A percentile compares a stretch with the other conserved stretches of the same genome.
phyloP scores from a whole-genome alignment of 2,113 vertebrate species.

The Gadus macrocephalus region DNA sequence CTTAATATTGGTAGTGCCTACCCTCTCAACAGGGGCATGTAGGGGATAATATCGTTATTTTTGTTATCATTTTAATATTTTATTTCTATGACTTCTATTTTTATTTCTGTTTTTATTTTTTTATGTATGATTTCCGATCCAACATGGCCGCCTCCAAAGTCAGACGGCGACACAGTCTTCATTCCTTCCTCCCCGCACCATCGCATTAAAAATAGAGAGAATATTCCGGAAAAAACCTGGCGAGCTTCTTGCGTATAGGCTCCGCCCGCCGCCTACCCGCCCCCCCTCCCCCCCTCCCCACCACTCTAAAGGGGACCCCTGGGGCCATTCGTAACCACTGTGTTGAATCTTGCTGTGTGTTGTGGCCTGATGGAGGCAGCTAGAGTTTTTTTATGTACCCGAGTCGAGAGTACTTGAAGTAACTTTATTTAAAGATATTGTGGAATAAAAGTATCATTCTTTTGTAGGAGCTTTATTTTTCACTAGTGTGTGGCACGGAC shows the following conservation, averaged over 20 bases:
- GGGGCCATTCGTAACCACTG: slow-evolving; percentile 95
- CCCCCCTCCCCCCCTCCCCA: slow-evolving; percentile 88
- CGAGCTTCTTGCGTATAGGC: slow-evolving; percentile 49
- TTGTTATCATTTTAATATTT: slow-evolving; percentile 78
- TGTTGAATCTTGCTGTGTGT: slow-evolving; percentile 95
- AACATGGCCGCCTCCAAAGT: slow-evolving; percentile 88
- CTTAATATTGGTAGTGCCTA: slow-evolving; percentile 99
- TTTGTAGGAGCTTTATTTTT: slow-evolving; percentile 99
- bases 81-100: slow-evolving; percentile 76
- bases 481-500: slow-evolving; percentile 99
- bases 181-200: slow-evolving; percentile 56
- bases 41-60: slow-evolving; percentile 76
- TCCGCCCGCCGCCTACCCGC: slow-evolving; percentile 76
- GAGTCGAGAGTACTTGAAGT: slow-evolving; percentile 99
- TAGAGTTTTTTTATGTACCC: slow-evolving; percentile 96
- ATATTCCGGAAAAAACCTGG: slow-evolving; percentile 51
- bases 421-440: slow-evolving; percentile 99
- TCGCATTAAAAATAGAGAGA: slow-evolving; percentile 42
- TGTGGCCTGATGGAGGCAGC: slow-evolving; percentile 94
- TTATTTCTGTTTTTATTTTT: slow-evolving; percentile 77
- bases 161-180: slow-evolving; percentile 76
- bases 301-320: slow-evolving; percentile 84
- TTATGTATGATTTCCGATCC: slow-evolving; percentile 86
- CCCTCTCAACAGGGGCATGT: slow-evolving; percentile 97
- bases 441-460: slow-evolving; percentile 98